phyloP scores from a whole-genome alignment of 2,888 invertebrate genomes.

The Pteria penguin region DNA sequence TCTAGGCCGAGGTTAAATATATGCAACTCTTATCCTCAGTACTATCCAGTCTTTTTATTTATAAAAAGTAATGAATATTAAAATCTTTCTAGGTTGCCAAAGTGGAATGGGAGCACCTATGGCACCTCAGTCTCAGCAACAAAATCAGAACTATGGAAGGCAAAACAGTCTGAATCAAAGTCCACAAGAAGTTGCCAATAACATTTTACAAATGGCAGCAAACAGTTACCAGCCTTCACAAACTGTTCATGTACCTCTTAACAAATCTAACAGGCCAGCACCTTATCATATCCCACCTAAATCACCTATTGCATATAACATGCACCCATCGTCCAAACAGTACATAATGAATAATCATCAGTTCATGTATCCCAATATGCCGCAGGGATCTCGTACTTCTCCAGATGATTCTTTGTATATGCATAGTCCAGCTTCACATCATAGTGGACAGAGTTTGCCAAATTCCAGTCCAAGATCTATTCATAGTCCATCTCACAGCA shows the following conservation, averaged over 20 bases:
- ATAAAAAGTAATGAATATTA: too few species aligned
- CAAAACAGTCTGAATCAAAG: conserved; percentile 52
- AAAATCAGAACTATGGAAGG: conserved; percentile 38
- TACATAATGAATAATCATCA: conserved; percentile 36
- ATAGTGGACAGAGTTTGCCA: conserved; percentile 70
- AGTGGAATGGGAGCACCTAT: background rate
- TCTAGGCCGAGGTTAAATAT: too few species aligned
- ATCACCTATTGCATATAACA: conserved; percentile 59
- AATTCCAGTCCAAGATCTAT: conserved; percentile 72
- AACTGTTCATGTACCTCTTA: conserved; percentile 72
- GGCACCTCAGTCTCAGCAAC: conserved; percentile 26
- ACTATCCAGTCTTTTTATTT: too few species aligned
- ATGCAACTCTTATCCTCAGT: too few species aligned
- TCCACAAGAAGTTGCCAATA: conserved; percentile 78
- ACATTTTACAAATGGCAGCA: conserved; percentile 77
- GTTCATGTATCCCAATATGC: conserved; percentile 54
- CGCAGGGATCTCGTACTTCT: conserved; percentile 57
- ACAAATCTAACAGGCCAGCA: conserved; percentile 63
- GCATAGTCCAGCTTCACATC: conserved; percentile 72
- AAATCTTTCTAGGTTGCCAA: conserved; percentile 11
- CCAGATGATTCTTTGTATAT: conserved; percentile 64
- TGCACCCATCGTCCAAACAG: conserved; percentile 32
- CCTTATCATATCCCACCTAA: conserved; percentile 71
- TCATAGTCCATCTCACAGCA: conserved; percentile 64
- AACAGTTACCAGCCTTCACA: conserved; percentile 68